Evolutionary conservation across 2,113 vertebrate genomes (phyloP), one percentile per base, ranked within the genome.

Genomic region (Colinus virginianus): DNA sequence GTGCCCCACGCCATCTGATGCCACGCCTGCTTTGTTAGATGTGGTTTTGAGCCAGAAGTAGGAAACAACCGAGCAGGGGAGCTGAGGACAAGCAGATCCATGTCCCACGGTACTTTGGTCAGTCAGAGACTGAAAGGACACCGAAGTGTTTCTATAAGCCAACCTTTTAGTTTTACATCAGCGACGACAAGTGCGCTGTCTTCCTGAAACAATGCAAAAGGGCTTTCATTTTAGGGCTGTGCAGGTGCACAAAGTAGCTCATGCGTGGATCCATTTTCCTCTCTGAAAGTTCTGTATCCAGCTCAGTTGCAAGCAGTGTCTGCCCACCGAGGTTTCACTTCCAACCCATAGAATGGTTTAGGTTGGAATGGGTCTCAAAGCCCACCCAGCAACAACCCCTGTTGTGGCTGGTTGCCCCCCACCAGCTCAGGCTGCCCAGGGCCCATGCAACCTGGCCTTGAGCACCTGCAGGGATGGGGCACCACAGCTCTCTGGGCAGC

Each of bases 31-130:
- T 45, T 22, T 28, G 22, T 1, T 17, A 45, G 15, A 3, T 15
- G 14, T 36, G 17, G 3, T 6, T 75, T 85, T 82, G 64, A 38
- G n/a, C 30, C 45, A 32, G 21, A 63, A 28, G 18, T 2, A n/a
- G 56, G 16, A 40, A 38, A 1, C 61, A 90, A 5, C 34, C 11
- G 2, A 0, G 0, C 6, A 5, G 36, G 46, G 14, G 32, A 78
- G 20, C 26, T 6, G 12, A 51, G 19, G 42, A 49, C 40, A 42
- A 1, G 9, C 42, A 64, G 36, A 40, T 72, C n/a, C 1, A 3
- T 83, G 51, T n/a, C 46, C 26, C 7, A 1, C 61, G 66, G 38
- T 30, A 64, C 25, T 67, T n/a, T 84, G 34, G 11, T 85, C 19
- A 28, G 2, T 51, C 70, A 85, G 68, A 62, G 59, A 14, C 25